These are phyloP conservation scores for Nipponacmea schrenckii DNA, from an alignment of 2,888 invertebrate species.

Conservation along the genomic window DNA sequence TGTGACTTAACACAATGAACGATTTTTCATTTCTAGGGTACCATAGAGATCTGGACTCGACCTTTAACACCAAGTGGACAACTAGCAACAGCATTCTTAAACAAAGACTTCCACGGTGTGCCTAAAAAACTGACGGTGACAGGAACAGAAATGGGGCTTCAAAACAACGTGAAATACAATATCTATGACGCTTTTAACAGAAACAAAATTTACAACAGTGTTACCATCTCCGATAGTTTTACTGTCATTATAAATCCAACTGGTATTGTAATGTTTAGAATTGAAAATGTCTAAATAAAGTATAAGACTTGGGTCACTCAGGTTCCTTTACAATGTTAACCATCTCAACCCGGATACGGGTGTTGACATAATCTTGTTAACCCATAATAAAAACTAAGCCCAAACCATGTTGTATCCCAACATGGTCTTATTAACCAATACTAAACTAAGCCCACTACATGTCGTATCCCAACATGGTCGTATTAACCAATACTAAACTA, in stretches of 20 bases:
- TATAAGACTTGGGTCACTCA: no score
- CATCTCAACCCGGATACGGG: no score
- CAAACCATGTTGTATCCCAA: no score
- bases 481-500: no score
- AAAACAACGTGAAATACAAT: neutral
- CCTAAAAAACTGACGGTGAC: neutral
- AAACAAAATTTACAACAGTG: neutral
- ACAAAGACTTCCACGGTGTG: conserved; percentile 18
- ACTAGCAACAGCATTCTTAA: conserved; percentile 58
- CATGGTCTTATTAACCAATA: no score
- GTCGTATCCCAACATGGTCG: no score
- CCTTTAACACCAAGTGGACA: conserved; percentile 25
- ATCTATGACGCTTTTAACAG: neutral
- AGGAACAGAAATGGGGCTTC: neutral
- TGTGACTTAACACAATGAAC: no score
- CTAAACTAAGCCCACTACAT: no score
- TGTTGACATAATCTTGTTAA: no score
- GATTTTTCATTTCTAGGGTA: neutral
- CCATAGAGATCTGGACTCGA: neutral
- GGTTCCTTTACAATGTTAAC: no score
- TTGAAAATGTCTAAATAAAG: neutral
- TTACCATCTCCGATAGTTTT: neutral
- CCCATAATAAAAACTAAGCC: no score
- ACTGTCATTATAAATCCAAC: neutral
- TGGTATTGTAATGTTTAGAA: neutral